These are phyloP conservation scores for Neoascia interrupta DNA, from an alignment of 2,888 invertebrate genomes.

Conservation along the genomic window DNA sequence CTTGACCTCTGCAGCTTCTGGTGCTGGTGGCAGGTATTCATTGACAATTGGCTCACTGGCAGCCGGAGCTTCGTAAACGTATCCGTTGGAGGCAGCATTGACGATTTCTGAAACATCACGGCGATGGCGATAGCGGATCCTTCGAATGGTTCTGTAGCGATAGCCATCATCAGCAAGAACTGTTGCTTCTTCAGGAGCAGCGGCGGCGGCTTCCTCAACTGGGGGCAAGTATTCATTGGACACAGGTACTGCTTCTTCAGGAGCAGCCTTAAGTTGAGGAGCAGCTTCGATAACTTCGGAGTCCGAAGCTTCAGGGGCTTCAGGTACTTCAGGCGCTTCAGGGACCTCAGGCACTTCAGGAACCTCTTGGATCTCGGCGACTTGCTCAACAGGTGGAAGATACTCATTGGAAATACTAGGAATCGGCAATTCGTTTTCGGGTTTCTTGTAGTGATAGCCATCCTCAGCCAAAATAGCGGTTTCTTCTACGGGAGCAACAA, in stretches of 20 bases:
- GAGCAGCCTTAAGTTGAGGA: conserved; percentile 45
- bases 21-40: conserved; percentile 73
- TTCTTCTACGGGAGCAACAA: conserved; percentile 69
- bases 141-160: conserved; percentile 50
- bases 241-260: conserved; percentile 20
- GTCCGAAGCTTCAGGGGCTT: conserved; percentile 15
- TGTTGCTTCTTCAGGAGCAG: conserved; percentile 45
- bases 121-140: conserved; percentile 23
- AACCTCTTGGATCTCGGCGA: too few relatives aligned
- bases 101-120: conserved; percentile 57
- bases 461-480: conserved; percentile 65
- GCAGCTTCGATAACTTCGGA: conserved; percentile 17
- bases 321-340: conserved; percentile 47
- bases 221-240: conserved; percentile 73
- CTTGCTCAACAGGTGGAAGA: conserved; percentile 32
- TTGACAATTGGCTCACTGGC: conserved; percentile 47
- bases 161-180: conserved; percentile 45
- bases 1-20: conserved; percentile 43
- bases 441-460: conserved; percentile 50
- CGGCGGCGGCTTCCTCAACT: conserved; percentile 45
- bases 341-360: conserved; percentile 5
- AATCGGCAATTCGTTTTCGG: conserved; percentile 5
- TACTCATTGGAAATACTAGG: conserved; percentile 68
- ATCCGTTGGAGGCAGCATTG: conserved; percentile 28
- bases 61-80: conserved; percentile 22